These are phyloP conservation scores for Hippocampus zosterae DNA, from an alignment of 2,113 vertebrate species.

Conservation along the genomic window DNA sequence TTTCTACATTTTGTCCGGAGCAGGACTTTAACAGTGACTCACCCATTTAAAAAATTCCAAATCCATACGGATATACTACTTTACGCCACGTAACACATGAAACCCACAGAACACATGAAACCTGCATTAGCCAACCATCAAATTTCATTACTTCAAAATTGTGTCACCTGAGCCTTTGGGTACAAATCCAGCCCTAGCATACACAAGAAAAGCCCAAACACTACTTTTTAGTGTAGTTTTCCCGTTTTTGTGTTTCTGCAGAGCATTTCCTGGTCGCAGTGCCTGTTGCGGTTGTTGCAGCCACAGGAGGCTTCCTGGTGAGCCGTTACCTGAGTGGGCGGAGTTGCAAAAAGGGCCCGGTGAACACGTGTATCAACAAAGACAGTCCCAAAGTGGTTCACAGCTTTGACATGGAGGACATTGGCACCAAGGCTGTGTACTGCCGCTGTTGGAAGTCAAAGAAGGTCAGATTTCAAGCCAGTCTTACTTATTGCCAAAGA, in stretches of 20 bases:
- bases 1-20: neutral
- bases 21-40: no score
- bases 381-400: slow-evolving; percentile 76
- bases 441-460: slow-evolving; percentile 80
- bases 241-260: slow-evolving; percentile 36
- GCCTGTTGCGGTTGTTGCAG: slow-evolving; percentile 68
- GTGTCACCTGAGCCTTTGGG: no score
- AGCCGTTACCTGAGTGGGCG: slow-evolving; percentile 56
- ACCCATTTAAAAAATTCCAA: no score
- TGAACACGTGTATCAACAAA: slow-evolving; percentile 69
- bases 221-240: neutral
- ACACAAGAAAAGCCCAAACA: no score
- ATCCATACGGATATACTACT: no score
- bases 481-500: neutral
- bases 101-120: no score
- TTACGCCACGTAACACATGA: no score
- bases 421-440: slow-evolving; percentile 72
- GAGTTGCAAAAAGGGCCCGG: slow-evolving; percentile 54
- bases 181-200: no score
- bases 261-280: slow-evolving; percentile 65
- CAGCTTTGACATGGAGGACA: slow-evolving; percentile 77
- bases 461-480: slow-evolving; percentile 54
- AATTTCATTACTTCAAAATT: no score
- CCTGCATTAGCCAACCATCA: no score
- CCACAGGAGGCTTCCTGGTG: slow-evolving; percentile 62